Base-by-base conservation (phyloP, 1,140 invertebrate genomes). In the Conus betulinus region DNA sequence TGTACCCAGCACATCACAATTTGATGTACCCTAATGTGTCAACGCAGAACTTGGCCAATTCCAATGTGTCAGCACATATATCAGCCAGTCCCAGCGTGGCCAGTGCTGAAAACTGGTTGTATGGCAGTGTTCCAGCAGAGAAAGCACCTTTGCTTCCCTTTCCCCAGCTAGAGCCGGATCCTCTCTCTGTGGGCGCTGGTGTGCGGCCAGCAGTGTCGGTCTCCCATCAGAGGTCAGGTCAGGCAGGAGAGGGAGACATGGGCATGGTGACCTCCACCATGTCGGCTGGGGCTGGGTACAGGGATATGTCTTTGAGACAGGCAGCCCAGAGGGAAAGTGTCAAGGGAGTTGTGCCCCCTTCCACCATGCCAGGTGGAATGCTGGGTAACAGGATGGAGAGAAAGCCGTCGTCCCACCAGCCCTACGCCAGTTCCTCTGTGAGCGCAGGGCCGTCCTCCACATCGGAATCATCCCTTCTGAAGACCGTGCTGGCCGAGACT, bases 401-500 rank as follows among this genome's bases (percentile, higher is more conserved):
- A 17, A n/a, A 13, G 53, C 20, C 60, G 63, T 86, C 67, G 20
- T 27, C 51, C 51, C 84, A 85, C 51, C 57, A 13, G 23, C 57
- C 84, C 23, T 71, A 71, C 67, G 67, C 67, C 57, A 15, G 52
- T 7, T n/a, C 76, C n/a, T 87, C 86, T 7, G 74, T 53, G 27
- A 76, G 67, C 11, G 52, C 39, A 6, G 67, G 63, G 8, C 8
- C 39, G 17, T 51, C 25, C 6, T 57, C 85, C 15, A 13, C 27
- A 27, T 53, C 71, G 27, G 71, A 87, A 55, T 88, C 67, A 25
- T 82, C 82, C 82, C 83, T 91, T 5, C 53, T 91, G 6, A 78
- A 83, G 13, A 76, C 67, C 52, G 89, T 92, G 63, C 51, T 91
- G 84, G 85, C 88, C 25, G 90, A 90, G 27, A 87, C 83, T 13